Evolutionary conservation across 2,888 invertebrate species (phyloP).

Genomic region (Thelaira solivaga): DNA sequence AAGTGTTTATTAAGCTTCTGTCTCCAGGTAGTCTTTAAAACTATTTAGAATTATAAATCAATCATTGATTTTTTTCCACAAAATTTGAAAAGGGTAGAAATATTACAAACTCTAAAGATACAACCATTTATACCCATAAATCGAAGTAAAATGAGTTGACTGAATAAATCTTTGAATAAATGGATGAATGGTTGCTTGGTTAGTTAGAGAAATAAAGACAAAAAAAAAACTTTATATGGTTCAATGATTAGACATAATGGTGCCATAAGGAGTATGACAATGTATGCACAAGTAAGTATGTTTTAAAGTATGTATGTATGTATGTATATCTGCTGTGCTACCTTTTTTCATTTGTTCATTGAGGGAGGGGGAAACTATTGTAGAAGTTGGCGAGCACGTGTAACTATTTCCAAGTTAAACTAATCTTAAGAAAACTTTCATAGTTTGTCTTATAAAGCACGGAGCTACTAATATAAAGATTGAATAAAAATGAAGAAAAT

Average conservation of each 20-base stretch:
- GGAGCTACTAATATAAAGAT: conserved; percentile 26
- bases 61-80: too few species aligned
- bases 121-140: conserved; percentile 5
- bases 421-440: conserved; percentile 48
- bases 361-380: neutral
- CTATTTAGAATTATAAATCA: too few species aligned
- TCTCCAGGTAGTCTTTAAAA: too few species aligned
- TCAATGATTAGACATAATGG: conserved; percentile 60
- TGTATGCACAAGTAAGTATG: neutral
- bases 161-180: conserved; percentile 44
- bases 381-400: neutral
- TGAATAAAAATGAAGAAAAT: conserved; percentile 10
- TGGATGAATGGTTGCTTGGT: conserved; percentile 41
- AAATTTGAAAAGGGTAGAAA: too few species aligned
- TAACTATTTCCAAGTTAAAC: conserved; percentile 42
- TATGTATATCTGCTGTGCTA: neutral
- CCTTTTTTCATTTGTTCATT: neutral
- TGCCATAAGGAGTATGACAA: conserved; percentile 49
- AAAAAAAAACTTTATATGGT: conserved; percentile 42
- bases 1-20: too few species aligned
- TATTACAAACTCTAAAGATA: neutral
- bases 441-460: conserved; percentile 25
- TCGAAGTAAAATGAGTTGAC: conserved; percentile 47
- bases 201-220: conserved; percentile 43
- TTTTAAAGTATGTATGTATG: neutral